Percentiles rank a stretch among this genome's conserved stretches.
phyloP scores from a whole-genome alignment of 1,140 invertebrate species.

The Caenorhabditis briggsae region DNA sequence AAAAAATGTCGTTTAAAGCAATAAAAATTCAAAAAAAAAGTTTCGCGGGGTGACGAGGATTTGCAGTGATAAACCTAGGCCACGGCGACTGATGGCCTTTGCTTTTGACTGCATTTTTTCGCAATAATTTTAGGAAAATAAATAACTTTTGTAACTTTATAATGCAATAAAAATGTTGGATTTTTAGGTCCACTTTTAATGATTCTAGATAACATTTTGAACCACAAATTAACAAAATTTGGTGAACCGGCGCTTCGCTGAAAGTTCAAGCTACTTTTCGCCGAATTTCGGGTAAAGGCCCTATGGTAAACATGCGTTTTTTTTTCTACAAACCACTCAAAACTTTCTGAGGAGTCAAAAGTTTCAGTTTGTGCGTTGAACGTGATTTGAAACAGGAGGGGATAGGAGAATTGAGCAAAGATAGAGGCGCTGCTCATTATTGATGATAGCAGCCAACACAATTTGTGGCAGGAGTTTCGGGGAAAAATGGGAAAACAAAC shows the following conservation, averaged over 20 bases:
- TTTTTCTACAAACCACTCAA: constrained; percentile 16
- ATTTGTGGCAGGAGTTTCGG: background rate
- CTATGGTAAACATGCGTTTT: constrained; percentile 14
- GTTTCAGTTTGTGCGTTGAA: background rate
- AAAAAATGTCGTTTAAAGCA: no score
- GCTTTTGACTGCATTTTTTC: no score
- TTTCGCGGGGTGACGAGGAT: no score
- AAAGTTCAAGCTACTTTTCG: constrained; percentile 25
- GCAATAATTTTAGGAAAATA: no score
- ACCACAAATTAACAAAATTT: no score
- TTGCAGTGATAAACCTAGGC: no score
- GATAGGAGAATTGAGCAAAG: background rate
- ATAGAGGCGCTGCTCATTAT: background rate
- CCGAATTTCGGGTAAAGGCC: background rate
- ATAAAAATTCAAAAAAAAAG: no score
- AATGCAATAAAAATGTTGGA: no score
- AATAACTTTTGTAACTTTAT: no score
- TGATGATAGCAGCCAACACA: background rate
- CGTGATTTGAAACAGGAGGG: background rate
- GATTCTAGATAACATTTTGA: no score
- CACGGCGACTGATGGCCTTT: no score
- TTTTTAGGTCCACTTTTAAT: no score
- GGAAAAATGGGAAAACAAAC: background rate
- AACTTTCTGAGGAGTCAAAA: background rate
- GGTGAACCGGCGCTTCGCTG: background rate